Conservation (phyloP, 2,113 vertebrate genomes). For the Silurus meridionalis region DNA sequence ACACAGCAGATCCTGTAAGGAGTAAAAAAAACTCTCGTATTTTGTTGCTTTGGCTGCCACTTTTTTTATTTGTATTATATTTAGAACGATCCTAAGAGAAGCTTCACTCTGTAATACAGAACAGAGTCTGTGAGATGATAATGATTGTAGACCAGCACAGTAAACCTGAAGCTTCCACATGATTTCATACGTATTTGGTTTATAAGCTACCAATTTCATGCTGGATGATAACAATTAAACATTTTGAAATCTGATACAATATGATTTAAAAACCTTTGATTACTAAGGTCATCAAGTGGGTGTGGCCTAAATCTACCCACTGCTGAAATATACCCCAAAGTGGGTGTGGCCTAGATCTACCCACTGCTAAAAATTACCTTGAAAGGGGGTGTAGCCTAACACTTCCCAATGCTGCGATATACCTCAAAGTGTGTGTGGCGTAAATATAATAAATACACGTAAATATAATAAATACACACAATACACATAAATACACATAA, state of each 20-base stretch:
- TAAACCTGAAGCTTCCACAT: background rate
- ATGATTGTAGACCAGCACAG: background rate
- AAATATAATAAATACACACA: too few species aligned
- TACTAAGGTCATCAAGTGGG: background rate
- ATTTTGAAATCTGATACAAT: background rate
- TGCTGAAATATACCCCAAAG: too few species aligned
- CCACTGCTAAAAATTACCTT: too few species aligned
- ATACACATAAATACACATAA: too few species aligned
- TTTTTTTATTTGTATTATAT: background rate
- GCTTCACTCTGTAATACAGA: background rate
- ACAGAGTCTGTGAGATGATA: background rate
- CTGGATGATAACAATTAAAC: background rate
- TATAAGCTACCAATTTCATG: background rate
- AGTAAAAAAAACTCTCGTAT: background rate
- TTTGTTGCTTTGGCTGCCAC: background rate
- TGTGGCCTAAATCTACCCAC: too few species aligned
- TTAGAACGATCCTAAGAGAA: background rate
- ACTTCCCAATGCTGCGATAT: too few species aligned
- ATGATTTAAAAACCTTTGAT: too few species aligned
- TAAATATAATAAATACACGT: too few species aligned
- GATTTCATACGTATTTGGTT: background rate
- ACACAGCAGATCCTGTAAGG: background rate
- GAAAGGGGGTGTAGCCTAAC: too few species aligned
- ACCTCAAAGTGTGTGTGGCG: too few species aligned
- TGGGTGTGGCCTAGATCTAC: too few species aligned